phyloP scores from a whole-genome alignment of 2,113 vertebrate species.

The Corapipo altera region DNA sequence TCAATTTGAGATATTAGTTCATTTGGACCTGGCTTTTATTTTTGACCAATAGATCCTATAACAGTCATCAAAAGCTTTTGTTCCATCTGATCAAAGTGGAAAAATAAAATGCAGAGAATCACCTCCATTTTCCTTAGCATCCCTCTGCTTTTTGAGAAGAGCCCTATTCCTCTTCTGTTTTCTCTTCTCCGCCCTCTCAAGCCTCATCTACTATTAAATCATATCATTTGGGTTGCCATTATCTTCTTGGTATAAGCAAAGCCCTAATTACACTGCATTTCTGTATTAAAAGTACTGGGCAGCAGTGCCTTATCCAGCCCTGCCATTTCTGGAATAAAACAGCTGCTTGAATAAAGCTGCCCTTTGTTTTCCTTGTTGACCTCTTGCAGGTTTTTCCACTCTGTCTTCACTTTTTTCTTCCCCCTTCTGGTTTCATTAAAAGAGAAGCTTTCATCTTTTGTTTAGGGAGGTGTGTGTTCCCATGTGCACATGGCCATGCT shows the following conservation, averaged over 20 bases:
- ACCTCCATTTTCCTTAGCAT: neutral
- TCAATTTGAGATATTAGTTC: neutral
- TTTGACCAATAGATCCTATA: neutral
- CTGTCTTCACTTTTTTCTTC: neutral
- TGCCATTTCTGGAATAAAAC: neutral
- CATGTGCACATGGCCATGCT: accelerated
- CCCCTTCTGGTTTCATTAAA: constrained; percentile 29
- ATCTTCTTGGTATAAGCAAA: neutral
- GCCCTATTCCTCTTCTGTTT: neutral
- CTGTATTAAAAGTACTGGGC: neutral
- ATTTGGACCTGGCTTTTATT: neutral
- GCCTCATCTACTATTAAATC: neutral
- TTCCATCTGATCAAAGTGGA: neutral
- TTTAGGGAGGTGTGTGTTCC: neutral
- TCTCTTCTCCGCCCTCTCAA: neutral
- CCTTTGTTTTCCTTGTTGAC: constrained; percentile 60
- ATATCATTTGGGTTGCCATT: neutral
- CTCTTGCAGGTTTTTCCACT: constrained; percentile 44
- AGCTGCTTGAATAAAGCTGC: constrained; percentile 34
- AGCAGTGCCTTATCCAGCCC: neutral
- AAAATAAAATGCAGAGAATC: neutral
- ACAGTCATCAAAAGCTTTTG: neutral
- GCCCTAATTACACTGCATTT: neutral
- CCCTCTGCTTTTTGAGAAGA: neutral
- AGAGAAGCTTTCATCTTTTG: neutral